Base-by-base conservation (phyloP, 2,797 vertebrate genomes). In the Spinibarbus caldwelli region DNA sequence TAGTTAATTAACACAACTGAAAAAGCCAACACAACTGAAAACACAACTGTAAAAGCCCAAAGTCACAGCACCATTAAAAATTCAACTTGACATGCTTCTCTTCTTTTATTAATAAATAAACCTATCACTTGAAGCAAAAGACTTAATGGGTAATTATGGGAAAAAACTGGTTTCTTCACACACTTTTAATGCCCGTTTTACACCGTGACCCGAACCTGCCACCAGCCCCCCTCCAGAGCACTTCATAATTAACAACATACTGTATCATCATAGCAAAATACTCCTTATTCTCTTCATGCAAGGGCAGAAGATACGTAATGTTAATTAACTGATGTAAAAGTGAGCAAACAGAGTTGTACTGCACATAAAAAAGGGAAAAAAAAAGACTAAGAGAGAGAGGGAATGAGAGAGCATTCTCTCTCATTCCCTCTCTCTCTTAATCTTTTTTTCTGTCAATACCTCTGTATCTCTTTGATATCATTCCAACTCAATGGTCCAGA, bases 81-180 rank as follows among this genome's bases (percentile, higher is more conserved):
- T 7, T 1, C 5, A 70, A 82, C 87, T 90, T 87, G 85, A 88
- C 54, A 89, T 92, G 88, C 86, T 80, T 84, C 57, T 59, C 52
- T 34, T 68, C 86, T 86, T 86, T 71, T 2, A 23, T 86, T 90
- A 85, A 93, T 91, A 93, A 93, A 94, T 92, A 93, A 93, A 92
- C 88, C 91, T 91, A 93, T 93, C 90, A 89, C 90, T 62, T 62
- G 12, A 29, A 91, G 90, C 87, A 86, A 90, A 86, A 88, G 87
- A 93, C 93, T 94, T 94, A 94, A 87, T 89, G 88, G 85, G 87
- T 88, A 93, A 93, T 94, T 95, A 94, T 87, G 29, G 89, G 88
- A 93, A 94, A 94, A 92, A 93, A 92, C 92, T 91, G 86, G 90
- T 92, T 90, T 90, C 85, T 83, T 84, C 89, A 87, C 90, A 86